Conservation (phyloP, 2,797 vertebrate genomes). For the Oryzias dopingdopingensis region DNA sequence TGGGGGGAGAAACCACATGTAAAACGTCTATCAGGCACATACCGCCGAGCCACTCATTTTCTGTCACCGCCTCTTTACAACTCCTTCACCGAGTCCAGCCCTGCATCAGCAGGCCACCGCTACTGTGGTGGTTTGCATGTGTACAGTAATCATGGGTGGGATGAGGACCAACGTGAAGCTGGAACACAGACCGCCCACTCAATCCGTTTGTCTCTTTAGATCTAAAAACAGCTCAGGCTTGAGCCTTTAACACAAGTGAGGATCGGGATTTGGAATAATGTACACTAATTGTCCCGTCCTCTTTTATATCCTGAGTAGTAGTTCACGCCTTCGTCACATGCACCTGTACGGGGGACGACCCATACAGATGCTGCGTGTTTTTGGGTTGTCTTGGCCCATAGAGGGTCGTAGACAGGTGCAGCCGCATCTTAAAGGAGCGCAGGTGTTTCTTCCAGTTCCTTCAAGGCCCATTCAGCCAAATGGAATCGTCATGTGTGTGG, state of each 20-base stretch:
- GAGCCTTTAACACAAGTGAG: conserved; percentile 49
- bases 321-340: no score
- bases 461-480: no score
- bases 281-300: no score
- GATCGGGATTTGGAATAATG: no score
- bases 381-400: no score
- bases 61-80: conserved; percentile 49
- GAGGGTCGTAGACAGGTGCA: no score
- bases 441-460: no score
- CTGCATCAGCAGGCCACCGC: conserved; percentile 40
- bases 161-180: conserved; percentile 34
- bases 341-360: no score
- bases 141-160: conserved; percentile 56
- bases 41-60: conserved; percentile 63
- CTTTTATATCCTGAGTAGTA: no score
- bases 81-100: conserved; percentile 40
- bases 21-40: conserved; percentile 52
- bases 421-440: no score
- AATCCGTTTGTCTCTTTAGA: conserved; percentile 37
- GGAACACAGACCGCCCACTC: conserved; percentile 55
- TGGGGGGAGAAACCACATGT: conserved; percentile 55
- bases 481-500: no score
- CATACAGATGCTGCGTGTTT: no score
- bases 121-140: conserved; percentile 53
- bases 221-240: conserved; percentile 64